Base-by-base conservation (phyloP, 2,113 vertebrate genomes). In the Dicerorhinus sumatrensis region DNA sequence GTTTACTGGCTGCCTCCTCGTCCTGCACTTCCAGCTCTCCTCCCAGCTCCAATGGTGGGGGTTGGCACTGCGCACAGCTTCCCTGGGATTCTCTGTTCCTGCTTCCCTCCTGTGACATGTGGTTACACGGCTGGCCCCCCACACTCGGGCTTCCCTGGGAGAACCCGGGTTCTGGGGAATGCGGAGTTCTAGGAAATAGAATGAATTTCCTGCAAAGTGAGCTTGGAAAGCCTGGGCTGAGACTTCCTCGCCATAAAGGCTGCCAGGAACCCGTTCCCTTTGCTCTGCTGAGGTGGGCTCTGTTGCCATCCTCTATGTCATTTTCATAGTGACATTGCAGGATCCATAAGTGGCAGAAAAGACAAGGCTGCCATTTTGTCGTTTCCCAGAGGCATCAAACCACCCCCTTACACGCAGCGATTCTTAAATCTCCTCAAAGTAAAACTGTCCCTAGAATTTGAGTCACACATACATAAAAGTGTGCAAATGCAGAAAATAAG, bases 371-470 rank as follows among this genome's bases (percentile, higher is more conserved):
- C 48, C 48, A n/a, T 80, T 46, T 21, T 94, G 25, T 81, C 75
- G 39, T 29, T 97, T 94, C 60, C 23, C 88, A 85, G n/a, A 97
- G 60, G 25, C n/a, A 62, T 42, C 75, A 56, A 16, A 42, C 36
- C 70, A 18, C 31, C 54, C 8, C 31, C 39, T 94, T 63, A 73
- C 42, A 33, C 25, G 63, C 9, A 42, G 39, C 75, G 89, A 27
- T 62, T 54, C 62, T 89, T 91, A 85, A 84, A 89, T 63, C 48
- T 54, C 42, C 20, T 67, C 21, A 42, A 73, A 83, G 76, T 72
- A 81, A 89, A 97, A 70, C 42, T 75, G 79, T 60, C 65, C 75
- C 73, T 69, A 16, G 33, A 56, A 80, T 93, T 51, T 73, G 70
- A 89, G 33, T 36, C 91, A 69, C 27, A 36, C 25, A 46, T 76